These are phyloP conservation scores for Limnothrissa miodon DNA, from an alignment of 2,113 vertebrate genomes.

Conservation along the genomic window DNA sequence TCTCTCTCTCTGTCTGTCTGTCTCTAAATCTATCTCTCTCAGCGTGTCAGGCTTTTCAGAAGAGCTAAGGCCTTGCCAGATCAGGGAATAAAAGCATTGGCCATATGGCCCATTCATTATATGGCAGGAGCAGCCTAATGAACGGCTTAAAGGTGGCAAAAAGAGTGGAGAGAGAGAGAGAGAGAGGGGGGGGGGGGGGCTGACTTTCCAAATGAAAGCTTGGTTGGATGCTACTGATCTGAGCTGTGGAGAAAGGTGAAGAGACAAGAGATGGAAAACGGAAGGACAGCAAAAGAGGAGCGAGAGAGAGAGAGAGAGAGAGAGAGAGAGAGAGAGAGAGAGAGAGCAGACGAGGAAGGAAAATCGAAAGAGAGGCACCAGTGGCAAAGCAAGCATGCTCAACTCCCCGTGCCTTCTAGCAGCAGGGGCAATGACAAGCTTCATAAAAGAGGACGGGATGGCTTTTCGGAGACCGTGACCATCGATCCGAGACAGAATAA, in stretches of 20 bases:
- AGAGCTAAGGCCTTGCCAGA: not conserved
- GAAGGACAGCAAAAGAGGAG: too few species aligned
- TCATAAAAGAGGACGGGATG: conserved; percentile 18
- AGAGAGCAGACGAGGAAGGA: not conserved
- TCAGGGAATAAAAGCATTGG: conserved; percentile 18
- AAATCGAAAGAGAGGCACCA: not conserved
- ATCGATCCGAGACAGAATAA: not conserved
- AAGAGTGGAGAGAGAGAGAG: conserved; percentile 35
- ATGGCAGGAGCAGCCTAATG: conserved; percentile 54
- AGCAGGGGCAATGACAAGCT: conserved; percentile 8
- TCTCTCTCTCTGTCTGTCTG: not conserved
- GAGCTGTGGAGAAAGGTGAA: too few species aligned
- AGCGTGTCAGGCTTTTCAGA: not conserved
- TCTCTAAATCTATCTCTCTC: not conserved
- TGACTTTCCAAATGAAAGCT: not conserved
- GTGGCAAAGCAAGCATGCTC: not conserved
- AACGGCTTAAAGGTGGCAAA: conserved; percentile 34
- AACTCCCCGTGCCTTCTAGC: not conserved
- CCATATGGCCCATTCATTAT: conserved; percentile 68
- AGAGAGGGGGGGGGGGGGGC: conserved; percentile 17
- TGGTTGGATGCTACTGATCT: too few species aligned
- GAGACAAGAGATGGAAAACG: too few species aligned
- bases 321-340: not conserved
- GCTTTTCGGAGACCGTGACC: not conserved
- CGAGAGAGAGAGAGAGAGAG: not conserved